Evolutionary conservation across 2,797 vertebrate species (phyloP), one percentile per base, ranked within the genome.

Genomic region (Phrynocephalus vlangalii): DNA sequence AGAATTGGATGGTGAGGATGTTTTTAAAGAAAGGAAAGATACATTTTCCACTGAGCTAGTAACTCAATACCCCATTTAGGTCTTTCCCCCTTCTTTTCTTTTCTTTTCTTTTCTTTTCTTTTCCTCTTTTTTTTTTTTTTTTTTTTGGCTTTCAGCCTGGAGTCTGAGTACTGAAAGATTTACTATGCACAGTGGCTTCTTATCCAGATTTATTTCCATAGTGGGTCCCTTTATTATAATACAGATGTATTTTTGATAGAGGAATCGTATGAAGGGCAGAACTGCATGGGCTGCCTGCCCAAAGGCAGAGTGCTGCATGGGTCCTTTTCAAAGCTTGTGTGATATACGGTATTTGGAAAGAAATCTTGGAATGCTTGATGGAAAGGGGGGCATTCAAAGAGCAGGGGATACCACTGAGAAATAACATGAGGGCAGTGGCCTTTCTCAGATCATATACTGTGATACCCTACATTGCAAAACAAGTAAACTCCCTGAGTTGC

Each of bases 331-430:
- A 92, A 92, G 86, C 87, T 91, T 33, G 0, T 67, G 87, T 76
- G 80, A 90, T 92, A 44, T 44, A 44, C 38, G 38, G 89, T 91
- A 94, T 96, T 94, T 93, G 93, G 94, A 91, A 93, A 88, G 90
- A 89, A 79, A 28, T 90, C 84, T 90, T 96, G 96, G 94, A 95
- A 83, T 44, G 28, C 81, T 81, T n/a, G 72, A 86, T 90, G 95
- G 96, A 94, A 96, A 87, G 92, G 81, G 0, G 1, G 79, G 86
- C 70, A 89, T 82, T 88, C 44, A 79, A 30, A 89, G 89, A 90
- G n/a, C 20, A 89, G 86, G 30, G 50, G 60, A 44, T 91, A 88
- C 82, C 63, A 15, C 24, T 86, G 89, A 85, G 91, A 93, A 93
- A 85, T 38, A 77, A 85, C 60, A 85, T 90, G 33, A 86, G 91